phyloP scores from a whole-genome alignment of 2,797 vertebrate species.

The Clarias platycephalus region DNA sequence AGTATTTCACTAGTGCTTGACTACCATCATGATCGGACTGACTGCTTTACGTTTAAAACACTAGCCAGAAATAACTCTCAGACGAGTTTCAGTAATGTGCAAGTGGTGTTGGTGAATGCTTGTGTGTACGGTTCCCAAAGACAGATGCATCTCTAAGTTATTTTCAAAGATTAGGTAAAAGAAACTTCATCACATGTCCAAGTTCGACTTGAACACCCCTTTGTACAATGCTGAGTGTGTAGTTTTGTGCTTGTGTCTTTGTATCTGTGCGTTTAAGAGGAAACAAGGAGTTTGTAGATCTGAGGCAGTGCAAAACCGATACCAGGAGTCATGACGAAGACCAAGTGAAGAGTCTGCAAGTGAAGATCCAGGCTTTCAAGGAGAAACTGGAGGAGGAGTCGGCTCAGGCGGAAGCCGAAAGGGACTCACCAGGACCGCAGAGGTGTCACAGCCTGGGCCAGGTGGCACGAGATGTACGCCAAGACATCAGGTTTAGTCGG shows the following conservation, averaged over 20 bases:
- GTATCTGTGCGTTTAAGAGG: constrained; percentile 46
- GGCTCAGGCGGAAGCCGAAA: constrained; percentile 63
- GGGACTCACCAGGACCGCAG: constrained; percentile 68
- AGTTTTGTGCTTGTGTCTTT: background rate
- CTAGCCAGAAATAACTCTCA: no score
- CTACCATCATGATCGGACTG: no score
- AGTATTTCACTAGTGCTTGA: no score
- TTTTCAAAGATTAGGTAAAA: no score
- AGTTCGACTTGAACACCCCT: no score
- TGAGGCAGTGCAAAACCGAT: constrained; percentile 41
- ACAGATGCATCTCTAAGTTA: no score
- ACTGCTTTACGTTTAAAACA: no score
- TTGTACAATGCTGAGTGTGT: background rate
- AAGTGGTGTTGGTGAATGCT: no score
- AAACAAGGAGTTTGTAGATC: constrained; percentile 55
- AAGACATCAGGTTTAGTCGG: constrained; percentile 88
- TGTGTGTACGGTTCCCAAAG: no score
- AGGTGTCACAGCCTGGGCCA: constrained; percentile 82
- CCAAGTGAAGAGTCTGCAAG: constrained; percentile 72
- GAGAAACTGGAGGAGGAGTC: constrained; percentile 73
- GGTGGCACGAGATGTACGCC: constrained; percentile 77
- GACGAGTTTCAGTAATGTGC: no score
- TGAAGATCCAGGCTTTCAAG: constrained; percentile 82
- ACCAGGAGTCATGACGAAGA: constrained; percentile 56
- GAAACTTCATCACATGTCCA: no score